Evolutionary conservation across 2,888 invertebrate genomes (phyloP).

Genomic region (Lithosia quadra): DNA sequence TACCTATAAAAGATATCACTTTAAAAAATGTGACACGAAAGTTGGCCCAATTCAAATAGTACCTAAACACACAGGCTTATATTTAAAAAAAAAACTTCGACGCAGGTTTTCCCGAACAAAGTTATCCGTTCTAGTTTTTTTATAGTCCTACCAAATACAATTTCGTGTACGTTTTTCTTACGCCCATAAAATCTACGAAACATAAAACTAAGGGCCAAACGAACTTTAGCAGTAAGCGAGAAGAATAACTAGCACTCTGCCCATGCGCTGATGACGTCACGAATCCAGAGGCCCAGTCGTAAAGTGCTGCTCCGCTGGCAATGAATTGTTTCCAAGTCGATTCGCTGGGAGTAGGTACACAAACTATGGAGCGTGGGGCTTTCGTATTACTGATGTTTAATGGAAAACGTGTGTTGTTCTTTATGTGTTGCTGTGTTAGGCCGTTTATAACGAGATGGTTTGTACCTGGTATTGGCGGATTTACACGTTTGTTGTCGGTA

Average conservation of each 20-base stretch:
- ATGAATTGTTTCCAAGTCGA: conserved; percentile 53
- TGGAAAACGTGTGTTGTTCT: conserved; percentile 18
- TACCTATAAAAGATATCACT: neutral
- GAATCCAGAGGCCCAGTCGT: conserved; percentile 56
- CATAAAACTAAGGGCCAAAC: conserved; percentile 51
- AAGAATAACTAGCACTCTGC: conserved; percentile 52
- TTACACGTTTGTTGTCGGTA: no score
- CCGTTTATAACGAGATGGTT: neutral
- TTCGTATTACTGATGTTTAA: conserved; percentile 22
- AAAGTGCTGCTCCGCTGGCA: conserved; percentile 54
- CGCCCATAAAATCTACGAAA: conserved; percentile 50
- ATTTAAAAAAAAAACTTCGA: conserved; percentile 12
- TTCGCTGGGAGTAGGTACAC: conserved; percentile 44
- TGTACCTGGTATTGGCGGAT: neutral
- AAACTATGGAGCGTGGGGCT: conserved; percentile 25
- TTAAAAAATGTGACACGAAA: neutral
- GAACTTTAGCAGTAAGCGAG: conserved; percentile 42
- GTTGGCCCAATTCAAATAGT: neutral
- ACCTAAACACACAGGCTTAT: neutral
- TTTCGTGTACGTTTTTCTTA: conserved; percentile 43
- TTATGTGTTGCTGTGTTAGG: conserved; percentile 5
- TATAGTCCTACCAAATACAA: conserved; percentile 33
- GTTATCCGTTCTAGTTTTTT: conserved; percentile 29
- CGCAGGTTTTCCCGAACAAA: conserved; percentile 10
- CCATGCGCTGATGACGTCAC: conserved; percentile 57